These are phyloP conservation scores for Planococcus citri DNA, from an alignment of 1,140 invertebrate species.

Conservation along the genomic window DNA sequence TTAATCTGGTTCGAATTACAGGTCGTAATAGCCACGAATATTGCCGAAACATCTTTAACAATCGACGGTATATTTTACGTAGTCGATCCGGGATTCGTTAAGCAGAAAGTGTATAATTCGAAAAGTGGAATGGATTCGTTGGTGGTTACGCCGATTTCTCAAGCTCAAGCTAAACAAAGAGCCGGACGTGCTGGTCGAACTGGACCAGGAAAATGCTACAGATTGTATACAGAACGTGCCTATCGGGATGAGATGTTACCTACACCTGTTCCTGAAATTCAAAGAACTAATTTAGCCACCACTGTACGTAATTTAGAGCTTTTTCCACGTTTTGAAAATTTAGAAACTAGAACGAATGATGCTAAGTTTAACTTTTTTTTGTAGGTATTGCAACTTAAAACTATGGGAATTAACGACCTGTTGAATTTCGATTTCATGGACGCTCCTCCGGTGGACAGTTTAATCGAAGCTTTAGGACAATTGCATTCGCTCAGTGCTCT, in stretches of 20 bases:
- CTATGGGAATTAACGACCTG: conserved; percentile 99
- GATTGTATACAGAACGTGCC: conserved; percentile 96
- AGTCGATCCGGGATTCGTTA: conserved; percentile 98
- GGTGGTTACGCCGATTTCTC: conserved; percentile 95
- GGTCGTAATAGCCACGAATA: conserved; percentile 98
- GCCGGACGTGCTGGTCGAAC: conserved; percentile 92
- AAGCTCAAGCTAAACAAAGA: conserved; percentile 94
- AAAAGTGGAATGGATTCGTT: conserved; percentile 99
- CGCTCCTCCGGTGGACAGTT: conserved; percentile 89
- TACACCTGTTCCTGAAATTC: conserved; percentile 98
- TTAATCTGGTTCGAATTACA: no score
- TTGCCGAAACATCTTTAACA: conserved; percentile 96
- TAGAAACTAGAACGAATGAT: not conserved
- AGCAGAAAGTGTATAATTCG: conserved; percentile 99
- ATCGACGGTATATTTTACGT: conserved; percentile 99
- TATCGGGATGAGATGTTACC: conserved; percentile 98
- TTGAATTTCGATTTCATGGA: conserved; percentile 99
- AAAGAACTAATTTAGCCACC: conserved; percentile 92
- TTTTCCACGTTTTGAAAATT: not conserved
- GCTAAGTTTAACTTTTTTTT: conserved; percentile 21
- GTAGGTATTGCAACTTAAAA: conserved; percentile 73
- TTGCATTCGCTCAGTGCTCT: conserved; percentile 93
- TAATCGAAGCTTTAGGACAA: conserved; percentile 95
- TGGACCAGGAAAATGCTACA: conserved; percentile 93
- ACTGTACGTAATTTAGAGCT: conserved; percentile 45